phyloP scores from a whole-genome alignment of 2,888 invertebrate species.

The Eristalis arbustorum region DNA sequence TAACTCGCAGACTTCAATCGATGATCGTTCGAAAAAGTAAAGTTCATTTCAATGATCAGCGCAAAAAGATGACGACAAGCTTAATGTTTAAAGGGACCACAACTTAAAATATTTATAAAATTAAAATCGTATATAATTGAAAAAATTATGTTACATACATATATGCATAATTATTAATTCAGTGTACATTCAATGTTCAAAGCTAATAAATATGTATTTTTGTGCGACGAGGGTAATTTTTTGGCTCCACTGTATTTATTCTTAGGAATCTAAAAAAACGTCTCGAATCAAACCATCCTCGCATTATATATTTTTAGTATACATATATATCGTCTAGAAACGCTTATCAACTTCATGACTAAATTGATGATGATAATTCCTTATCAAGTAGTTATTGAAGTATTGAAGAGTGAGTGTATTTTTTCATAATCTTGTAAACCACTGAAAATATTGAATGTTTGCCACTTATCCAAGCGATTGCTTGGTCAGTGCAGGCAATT shows the following conservation, averaged over 20 bases:
- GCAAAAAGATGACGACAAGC: neutral
- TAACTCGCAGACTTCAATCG: conserved; percentile 73
- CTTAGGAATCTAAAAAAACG: neutral
- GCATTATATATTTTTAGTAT: neutral
- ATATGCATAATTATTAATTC: neutral
- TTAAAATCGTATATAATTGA: neutral
- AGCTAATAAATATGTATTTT: neutral
- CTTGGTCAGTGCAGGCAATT: conserved; percentile 16
- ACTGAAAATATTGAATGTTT: conserved; percentile 21
- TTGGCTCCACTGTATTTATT: neutral
- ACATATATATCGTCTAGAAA: neutral
- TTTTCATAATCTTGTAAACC: conserved; percentile 8
- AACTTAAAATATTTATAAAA: neutral
- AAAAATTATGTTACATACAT: neutral
- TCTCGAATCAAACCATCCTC: neutral
- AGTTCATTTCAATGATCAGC: neutral
- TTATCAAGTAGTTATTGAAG: conserved; percentile 51
- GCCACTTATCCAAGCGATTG: conserved; percentile 21
- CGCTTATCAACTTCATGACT: conserved; percentile 29
- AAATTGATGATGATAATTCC: conserved; percentile 28
- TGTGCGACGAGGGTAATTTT: neutral
- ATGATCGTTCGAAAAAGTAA: conserved; percentile 55
- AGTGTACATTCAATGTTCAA: too few relatives aligned
- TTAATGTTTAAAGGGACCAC: neutral
- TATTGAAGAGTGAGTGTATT: neutral